Evolutionary conservation across 2,888 invertebrate genomes (phyloP), one percentile per base, ranked within the genome.

Genomic region (Camptogramma bilineatum): DNA sequence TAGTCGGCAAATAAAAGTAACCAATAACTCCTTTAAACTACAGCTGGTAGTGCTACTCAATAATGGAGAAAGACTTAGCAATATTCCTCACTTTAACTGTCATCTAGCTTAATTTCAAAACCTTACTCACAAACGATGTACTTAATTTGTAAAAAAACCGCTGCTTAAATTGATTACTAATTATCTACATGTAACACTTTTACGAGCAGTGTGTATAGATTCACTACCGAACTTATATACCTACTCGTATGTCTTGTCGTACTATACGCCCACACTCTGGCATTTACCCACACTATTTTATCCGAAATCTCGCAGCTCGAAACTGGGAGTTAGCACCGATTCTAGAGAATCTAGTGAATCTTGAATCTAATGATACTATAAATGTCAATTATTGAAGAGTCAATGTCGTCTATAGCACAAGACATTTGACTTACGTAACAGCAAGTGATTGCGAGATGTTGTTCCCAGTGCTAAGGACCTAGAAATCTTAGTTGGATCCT

Each of bases 401-500:
- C 34, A 39, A 13, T 39, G 10, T 39, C 13, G 1, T 39, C 34
- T 2, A 8, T 28, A 4, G 4, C 8, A 5, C 5, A 13, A 39
- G 13, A 13, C 4, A 39, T 3, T 3, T 39, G 34, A 39, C 34
- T 34, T 34, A 10, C 34, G 10, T 39, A 39, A 39, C 3, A 13
- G 13, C 2, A 3, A 13, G 13, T 39, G 34, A 39, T 13, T 39
- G 2, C 13, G 34, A 39, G 0, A 34, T 28, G 13, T 28, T 28
- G 8, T 39, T 39, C 4, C 21, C 13, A n/a, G 21, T 48, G 19
- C 48, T 51, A 16, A 4, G 17, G 21, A 13, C 9, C 10, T 13
- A 1, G 13, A 21, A 48, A 48, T 48, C 18, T 39, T 19, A 52
- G 55, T 64, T 62, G 56, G 52, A 31, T 46, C 53, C 52, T 60